Base-by-base conservation (phyloP, 2,113 vertebrate species). In the Lagopus muta region DNA sequence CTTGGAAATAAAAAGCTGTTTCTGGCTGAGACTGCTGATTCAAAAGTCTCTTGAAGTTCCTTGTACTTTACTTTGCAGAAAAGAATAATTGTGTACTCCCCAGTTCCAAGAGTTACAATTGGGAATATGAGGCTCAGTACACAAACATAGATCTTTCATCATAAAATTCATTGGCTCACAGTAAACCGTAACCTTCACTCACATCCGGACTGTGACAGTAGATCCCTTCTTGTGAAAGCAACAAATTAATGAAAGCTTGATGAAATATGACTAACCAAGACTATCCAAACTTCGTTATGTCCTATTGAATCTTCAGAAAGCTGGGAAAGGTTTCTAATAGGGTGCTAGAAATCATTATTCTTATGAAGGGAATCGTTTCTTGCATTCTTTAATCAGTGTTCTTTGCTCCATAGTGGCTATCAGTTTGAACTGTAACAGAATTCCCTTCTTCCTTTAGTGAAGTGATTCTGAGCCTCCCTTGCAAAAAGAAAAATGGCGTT, bases 181-280 rank as follows among this genome's bases (percentile, higher is more conserved):
- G 40, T 86, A 80, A 77, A 48, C 60, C 22, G 7, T 57, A 73
- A 28, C 20, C 40, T 80, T 88, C 60, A 9, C 64, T 65, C 38
- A 14, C 61, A 61, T 28, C 52, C 38, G 76, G 52, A 38, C 32
- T 28, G 1, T 95, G 71, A 36, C 94, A 95, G 97, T 96, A 94
- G 97, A 97, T 88, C 78, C 72, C 89, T 93, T 73, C 72, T 55
- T 88, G 73, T 18, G 32, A 40, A 77, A 87, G 70, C 8, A 45
- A 66, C 69, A 67, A 52, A 82, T 83, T 80, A 55, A 83, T 80
- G 54, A 72, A 82, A 72, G 74, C 81, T 66, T 77, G 57, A 28
- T 30, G 34, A 30, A 19, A 30, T 50, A 76, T 61, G 43, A 21
- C 71, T 52, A 76, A 62, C 27, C 43, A 79, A 82, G 60, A 42